phyloP scores from a whole-genome alignment of 2,113 vertebrate genomes.

The Progne subis region DNA sequence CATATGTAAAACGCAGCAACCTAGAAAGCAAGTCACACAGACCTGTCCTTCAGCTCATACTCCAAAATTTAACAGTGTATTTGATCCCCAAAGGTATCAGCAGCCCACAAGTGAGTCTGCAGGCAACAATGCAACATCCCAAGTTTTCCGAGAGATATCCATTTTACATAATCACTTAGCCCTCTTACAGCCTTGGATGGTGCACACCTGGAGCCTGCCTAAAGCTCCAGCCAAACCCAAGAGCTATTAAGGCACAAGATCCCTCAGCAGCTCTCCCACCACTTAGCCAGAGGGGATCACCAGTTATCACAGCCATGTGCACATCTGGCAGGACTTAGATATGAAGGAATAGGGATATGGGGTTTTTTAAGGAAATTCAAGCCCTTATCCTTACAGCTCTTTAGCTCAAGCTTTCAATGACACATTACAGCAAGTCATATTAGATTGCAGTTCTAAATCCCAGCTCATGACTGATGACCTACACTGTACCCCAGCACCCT shows the following conservation, averaged over 20 bases:
- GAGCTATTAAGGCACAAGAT: background rate
- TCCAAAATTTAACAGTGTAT: background rate
- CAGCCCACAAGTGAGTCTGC: background rate
- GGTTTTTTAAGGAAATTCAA: background rate
- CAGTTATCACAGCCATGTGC: background rate
- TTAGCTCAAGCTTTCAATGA: background rate
- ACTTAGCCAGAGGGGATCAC: background rate
- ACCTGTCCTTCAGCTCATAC: background rate
- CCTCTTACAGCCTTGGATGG: background rate
- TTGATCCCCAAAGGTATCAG: background rate
- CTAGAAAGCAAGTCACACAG: constrained; percentile 67
- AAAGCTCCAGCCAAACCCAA: background rate
- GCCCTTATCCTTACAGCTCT: background rate
- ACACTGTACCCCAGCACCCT: background rate
- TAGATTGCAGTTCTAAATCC: background rate
- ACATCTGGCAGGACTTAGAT: background rate
- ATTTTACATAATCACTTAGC: background rate
- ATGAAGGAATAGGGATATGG: background rate
- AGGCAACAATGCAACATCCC: background rate
- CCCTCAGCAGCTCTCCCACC: background rate
- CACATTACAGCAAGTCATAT: background rate
- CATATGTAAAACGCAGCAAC: constrained; percentile 90
- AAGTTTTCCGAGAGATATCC: background rate
- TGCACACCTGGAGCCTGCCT: background rate
- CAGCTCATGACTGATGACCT: background rate